Evolutionary conservation across 2,888 invertebrate genomes (phyloP), one percentile per base, ranked within the genome.

Genomic region (Caenorhabditis macrosperma): DNA sequence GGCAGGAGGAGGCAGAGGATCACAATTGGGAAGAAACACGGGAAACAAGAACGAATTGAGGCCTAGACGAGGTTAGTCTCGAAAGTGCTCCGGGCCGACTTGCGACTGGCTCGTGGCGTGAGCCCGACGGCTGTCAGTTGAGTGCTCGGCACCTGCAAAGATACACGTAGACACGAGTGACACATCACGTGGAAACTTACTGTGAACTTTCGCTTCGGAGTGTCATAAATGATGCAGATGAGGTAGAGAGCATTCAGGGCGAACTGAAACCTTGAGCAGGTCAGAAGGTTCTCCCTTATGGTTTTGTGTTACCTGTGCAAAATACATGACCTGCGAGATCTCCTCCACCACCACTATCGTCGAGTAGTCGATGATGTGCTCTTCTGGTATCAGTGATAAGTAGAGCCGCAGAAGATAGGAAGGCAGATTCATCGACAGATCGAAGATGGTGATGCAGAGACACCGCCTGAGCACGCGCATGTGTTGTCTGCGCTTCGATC

Each of bases 381-480:
- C 60, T 1, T 60, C 69, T 7, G 63, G 46, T 5, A 80, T 77
- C 10, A 88, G 48, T 30, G 81, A 82, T 20, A 88, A 59, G 71
- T 89, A 89, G 6, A 89, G 81, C 9, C 89, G 74, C 5, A 85
- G 75, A 4, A 89, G 61, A 41, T 89, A 87, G 28, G 84, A 86
- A 28, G 89, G 89, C 10, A 89, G 80, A 63, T 89, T 89, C 88
- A 89, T 87, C n/a, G 82, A 78, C 24, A 89, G 60, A 52, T 89
- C 89, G 57, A 89, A 83, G n/a, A 89, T 64, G 9, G 88, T 87
- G 7, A 89, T 89, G 57, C 78, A 81, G 3, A 89, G 83, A 52
- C 87, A 88, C 9, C 88, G 61, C 7, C 86, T 67, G 2, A 89
- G 82, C 12, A 89, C 86, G 38, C 84, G 78, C 61, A 88, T 50